A percentile compares a stretch with the other conserved stretches of the same genome.
Conservation (phyloP, 2,113 vertebrate genomes). For the Scomber japonicus region DNA sequence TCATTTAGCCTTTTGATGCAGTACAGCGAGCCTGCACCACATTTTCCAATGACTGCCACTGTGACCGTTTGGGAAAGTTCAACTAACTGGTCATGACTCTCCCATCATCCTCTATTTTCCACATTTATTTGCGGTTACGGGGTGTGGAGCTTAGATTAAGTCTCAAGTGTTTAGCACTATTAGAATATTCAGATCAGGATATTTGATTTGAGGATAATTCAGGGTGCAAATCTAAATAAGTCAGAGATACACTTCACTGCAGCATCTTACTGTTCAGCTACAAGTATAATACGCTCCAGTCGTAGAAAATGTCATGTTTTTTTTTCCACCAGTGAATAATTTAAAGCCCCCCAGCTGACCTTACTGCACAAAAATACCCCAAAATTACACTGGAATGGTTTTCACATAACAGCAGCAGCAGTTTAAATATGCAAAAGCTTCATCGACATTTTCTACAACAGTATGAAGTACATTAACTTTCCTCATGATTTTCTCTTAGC, state of each 20-base stretch:
- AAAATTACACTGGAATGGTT: background rate
- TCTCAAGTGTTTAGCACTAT: background rate
- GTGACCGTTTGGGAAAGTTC: slow-evolving; percentile 1
- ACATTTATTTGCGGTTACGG: background rate
- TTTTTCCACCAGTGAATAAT: background rate
- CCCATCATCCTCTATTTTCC: background rate
- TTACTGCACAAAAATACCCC: slow-evolving; percentile 12
- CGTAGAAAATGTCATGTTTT: background rate
- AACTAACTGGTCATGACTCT: background rate
- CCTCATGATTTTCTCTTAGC: background rate
- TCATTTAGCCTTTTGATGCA: background rate
- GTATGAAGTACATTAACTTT: background rate
- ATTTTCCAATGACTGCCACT: slow-evolving; percentile 2
- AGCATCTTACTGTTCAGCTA: background rate
- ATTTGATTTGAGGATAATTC: background rate
- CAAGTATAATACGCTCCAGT: no score
- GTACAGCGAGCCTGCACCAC: background rate
- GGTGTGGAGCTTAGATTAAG: background rate
- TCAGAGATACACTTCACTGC: background rate
- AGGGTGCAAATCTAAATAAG: background rate
- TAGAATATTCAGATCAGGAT: background rate
- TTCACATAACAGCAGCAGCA: background rate
- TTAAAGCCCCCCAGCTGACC: slow-evolving; percentile 4
- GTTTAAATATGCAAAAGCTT: background rate
- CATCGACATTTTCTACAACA: background rate